phyloP scores from a whole-genome alignment of 2,888 invertebrate species.

The Xanthia togata region DNA sequence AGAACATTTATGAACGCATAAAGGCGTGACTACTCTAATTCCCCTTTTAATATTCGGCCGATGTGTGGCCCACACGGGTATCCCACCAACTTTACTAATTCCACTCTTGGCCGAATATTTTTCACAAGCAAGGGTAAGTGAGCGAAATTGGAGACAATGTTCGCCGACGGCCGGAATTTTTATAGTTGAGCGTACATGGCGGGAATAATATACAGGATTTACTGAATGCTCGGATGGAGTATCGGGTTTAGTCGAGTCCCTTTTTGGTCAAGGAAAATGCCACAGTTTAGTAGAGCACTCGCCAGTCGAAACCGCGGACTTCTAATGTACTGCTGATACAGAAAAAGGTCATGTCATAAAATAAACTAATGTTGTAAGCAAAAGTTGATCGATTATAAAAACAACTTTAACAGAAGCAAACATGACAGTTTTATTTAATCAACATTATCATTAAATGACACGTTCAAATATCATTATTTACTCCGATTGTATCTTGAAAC shows the following conservation, averaged over 20 bases:
- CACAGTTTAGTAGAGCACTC: slow-evolving; percentile 35
- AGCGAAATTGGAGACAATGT: slow-evolving; percentile 81
- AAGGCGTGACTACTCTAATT: slow-evolving; percentile 83
- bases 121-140: slow-evolving; percentile 76
- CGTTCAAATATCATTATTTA: slow-evolving; percentile 56
- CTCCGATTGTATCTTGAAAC: slow-evolving; percentile 59
- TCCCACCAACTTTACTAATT: slow-evolving; percentile 78
- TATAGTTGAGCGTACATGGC: slow-evolving; percentile 75
- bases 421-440: slow-evolving; percentile 54
- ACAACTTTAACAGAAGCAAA: slow-evolving; percentile 30
- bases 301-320: slow-evolving; percentile 22
- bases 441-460: slow-evolving; percentile 41
- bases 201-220: slow-evolving; percentile 78
- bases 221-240: slow-evolving; percentile 72
- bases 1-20: slow-evolving; percentile 82
- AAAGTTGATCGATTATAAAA: slow-evolving; percentile 26
- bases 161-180: slow-evolving; percentile 79
- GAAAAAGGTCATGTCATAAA: slow-evolving; percentile 28
- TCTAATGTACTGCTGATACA: slow-evolving; percentile 30
- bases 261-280: slow-evolving; percentile 58
- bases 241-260: slow-evolving; percentile 55
- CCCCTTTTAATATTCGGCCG: slow-evolving; percentile 86
- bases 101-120: slow-evolving; percentile 81
- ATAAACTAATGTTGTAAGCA: neutral
- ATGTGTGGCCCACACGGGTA: slow-evolving; percentile 79